phyloP scores from a whole-genome alignment of 2,797 vertebrate genomes.

The Tadarida brasiliensis region DNA sequence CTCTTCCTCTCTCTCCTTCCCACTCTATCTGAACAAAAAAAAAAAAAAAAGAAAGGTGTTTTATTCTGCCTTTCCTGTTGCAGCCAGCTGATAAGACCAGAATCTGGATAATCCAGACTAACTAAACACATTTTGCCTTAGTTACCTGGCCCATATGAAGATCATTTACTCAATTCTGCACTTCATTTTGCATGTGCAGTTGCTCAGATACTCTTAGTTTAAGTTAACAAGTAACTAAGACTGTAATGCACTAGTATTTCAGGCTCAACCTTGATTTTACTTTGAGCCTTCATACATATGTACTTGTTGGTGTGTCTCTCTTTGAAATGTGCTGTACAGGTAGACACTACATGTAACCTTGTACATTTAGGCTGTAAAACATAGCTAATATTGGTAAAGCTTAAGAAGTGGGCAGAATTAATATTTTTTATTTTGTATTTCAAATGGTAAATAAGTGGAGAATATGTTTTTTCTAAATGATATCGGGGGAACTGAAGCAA shows the following conservation, averaged over 20 bases:
- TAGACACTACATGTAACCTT: background rate
- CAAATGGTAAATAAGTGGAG: background rate
- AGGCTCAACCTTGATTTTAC: constrained; percentile 59
- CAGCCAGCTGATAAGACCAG: constrained; percentile 37
- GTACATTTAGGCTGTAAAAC: background rate
- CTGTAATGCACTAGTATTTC: constrained; percentile 31
- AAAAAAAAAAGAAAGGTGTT: background rate
- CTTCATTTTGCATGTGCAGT: constrained; percentile 54
- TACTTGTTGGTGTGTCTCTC: background rate
- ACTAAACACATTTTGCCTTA: constrained; percentile 59
- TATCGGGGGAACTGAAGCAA: constrained; percentile 30
- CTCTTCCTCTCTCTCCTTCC: too few relatives aligned
- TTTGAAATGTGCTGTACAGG: constrained; percentile 24
- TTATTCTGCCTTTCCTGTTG: constrained; percentile 52
- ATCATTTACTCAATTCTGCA: constrained; percentile 66
- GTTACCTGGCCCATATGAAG: constrained; percentile 45
- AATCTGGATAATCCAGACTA: constrained; percentile 57
- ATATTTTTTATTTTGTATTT: constrained; percentile 40
- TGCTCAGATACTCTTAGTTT: constrained; percentile 61
- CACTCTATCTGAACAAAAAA: too few relatives aligned
- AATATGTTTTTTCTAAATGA: background rate
- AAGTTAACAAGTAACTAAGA: constrained; percentile 67
- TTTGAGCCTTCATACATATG: background rate
- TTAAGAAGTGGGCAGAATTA: background rate
- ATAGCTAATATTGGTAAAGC: background rate